Evolutionary conservation across 2,113 vertebrate genomes (phyloP).

Genomic region (Chloebia gouldiae): DNA sequence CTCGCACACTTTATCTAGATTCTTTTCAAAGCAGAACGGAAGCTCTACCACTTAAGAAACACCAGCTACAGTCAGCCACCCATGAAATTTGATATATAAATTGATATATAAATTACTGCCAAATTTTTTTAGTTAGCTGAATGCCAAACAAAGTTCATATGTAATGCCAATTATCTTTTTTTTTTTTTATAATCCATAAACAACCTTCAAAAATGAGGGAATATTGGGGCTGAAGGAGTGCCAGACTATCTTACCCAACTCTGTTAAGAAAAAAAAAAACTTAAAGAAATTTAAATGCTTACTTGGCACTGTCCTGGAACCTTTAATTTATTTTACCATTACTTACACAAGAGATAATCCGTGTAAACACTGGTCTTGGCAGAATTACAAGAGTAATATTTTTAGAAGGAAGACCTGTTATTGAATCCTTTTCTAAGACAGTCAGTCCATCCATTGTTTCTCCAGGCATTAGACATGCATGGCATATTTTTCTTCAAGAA

Average conservation of each 20-base stretch:
- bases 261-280: not conserved
- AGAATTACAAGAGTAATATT: conserved; percentile 70
- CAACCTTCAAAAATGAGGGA: not conserved
- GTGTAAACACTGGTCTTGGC: conserved; percentile 66
- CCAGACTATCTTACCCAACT: not conserved
- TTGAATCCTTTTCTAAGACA: conserved; percentile 53
- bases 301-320: not conserved
- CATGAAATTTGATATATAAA: not conserved
- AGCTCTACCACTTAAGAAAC: conserved; percentile 6
- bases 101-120: not conserved
- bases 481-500: conserved; percentile 59
- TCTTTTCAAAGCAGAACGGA: not conserved
- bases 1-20: not conserved
- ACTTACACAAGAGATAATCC: conserved; percentile 63
- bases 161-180: not conserved
- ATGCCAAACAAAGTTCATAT: not conserved
- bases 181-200: not conserved
- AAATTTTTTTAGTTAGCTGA: not conserved
- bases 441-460: conserved; percentile 62
- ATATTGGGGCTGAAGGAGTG: not conserved
- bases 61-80: not conserved
- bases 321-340: conserved; percentile 31
- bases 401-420: conserved; percentile 66
- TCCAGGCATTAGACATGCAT: not conserved
- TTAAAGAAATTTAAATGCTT: conserved; percentile 1